phyloP scores from a whole-genome alignment of 2,797 vertebrate species.

The Ctenopoma multispine region DNA sequence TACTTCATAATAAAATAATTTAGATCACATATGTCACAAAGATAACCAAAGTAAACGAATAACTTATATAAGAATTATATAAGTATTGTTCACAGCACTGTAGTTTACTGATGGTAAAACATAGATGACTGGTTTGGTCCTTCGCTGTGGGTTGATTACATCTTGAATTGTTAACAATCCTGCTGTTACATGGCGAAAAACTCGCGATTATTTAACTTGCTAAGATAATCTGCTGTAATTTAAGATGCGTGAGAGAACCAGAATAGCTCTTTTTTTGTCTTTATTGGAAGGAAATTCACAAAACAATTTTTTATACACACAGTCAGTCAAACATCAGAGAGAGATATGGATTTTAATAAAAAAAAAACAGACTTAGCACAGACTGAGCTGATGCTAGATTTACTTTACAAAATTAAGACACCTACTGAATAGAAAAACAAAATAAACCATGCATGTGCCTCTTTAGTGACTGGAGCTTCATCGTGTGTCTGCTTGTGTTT shows the following conservation, averaged over 20 bases:
- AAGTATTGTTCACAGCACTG: no score
- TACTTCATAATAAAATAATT: no score
- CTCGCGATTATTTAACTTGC: not conserved
- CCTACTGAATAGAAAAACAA: not conserved
- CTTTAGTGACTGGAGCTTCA: not conserved
- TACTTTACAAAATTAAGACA: not conserved
- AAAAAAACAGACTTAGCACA: no score
- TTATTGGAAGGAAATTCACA: not conserved
- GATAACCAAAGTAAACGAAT: no score
- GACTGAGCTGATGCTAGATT: no score
- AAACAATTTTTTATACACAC: not conserved
- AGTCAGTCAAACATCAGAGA: not conserved
- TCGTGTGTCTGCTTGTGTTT: constrained; percentile 12
- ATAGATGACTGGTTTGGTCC: no score
- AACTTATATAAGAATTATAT: no score
- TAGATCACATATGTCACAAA: no score
- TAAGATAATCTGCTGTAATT: not conserved
- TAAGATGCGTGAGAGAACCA: not conserved
- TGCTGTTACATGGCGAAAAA: not conserved
- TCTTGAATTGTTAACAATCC: no score
- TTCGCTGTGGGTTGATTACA: no score
- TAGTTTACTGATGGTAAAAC: no score
- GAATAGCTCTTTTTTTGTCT: not conserved
- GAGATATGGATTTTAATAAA: not conserved
- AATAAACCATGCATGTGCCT: not conserved